Evolutionary conservation across 2,113 vertebrate genomes (phyloP), one percentile per base, ranked within the genome.

Genomic region (Oxygymnocypris stewartii): DNA sequence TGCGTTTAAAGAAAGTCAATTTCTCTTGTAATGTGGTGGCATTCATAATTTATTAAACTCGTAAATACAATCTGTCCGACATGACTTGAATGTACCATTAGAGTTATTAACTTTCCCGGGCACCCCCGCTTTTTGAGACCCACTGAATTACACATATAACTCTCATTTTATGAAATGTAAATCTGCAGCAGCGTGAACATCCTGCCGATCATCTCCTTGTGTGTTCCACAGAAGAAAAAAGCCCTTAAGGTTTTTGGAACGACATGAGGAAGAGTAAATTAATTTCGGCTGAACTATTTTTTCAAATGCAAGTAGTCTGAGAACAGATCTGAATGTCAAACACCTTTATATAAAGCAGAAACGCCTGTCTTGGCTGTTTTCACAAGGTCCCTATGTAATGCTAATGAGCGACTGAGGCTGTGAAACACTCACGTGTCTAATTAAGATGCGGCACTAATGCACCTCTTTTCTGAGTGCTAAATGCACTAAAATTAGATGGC

Each of bases 401-500:
- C 14, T 25, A 79, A 86, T 28, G 35, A 57, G 37, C 13, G 2
- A 80, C 44, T 25, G 8, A 25, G 8, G 14, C 25, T 35, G 42
- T 28, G 28, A 51, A 67, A 85, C 6, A n/a, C 59, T 78, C 14
- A 18, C n/a, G 42, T 54, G 23, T n/a, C 67, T 89, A 84, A 89
- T 86, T 76, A 85, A 74, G 71, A 78, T 69, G 74, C 67, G 1
- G 18, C n/a, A 47, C 71, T 65, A 77, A 65, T 82, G 61, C n/a
- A 35, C n/a, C 35, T 47, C 69, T 82, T 40, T 75, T 59, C 54
- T 65, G 28, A 65, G 40, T 49, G n/a, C 40, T 79, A 73, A 79
- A 87, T 79, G 49, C 35, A 51, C 84, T 67, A 61, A 61, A 76
- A 85, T n/a, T 23, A 61, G 49, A 67, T 14, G 61, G 44, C 71